Base-by-base conservation (phyloP, 2,113 vertebrate genomes). In the Dermatemys mawii region DNA sequence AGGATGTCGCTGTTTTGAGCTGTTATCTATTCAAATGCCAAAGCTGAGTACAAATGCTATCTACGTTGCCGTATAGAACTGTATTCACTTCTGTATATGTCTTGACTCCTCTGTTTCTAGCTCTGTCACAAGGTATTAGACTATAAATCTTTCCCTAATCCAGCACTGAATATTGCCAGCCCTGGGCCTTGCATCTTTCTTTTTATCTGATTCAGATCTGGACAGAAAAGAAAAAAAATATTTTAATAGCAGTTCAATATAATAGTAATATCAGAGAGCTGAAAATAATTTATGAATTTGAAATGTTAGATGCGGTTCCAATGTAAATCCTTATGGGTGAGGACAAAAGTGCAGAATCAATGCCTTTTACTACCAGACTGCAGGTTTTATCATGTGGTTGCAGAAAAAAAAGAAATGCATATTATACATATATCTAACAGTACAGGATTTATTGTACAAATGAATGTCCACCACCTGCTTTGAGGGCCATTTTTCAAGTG, bases 401-500 rank as follows among this genome's bases (percentile, higher is more conserved):
- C 78, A 87, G 60, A 38, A 88, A 19, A n/a, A 1, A 41, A 1
- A 67, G 29, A 85, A 24, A 9, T 41, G 16, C 14, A n/a, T 89
- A 48, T 91, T 82, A 24, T 41, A 79, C 29, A 63, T 49, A 51
- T 26, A 41, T 27, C 11, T 87, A 3, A 92, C 86, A 83, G 73
- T 19, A 88, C 91, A 76, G 78, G 82, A 87, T 93, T 94, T 82
- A 63, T 1, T 73, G 88, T 67, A 50, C 44, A 11, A 81, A 38
- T 70, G n/a, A 55, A 29, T n/a, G 94, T 73, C 96, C 93, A 91
- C 93, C 94, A 96, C 96, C 94, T 97, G 95, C 86, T 96, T 88
- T 81, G 92, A 78, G 76, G 32, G 63, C 90, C 91, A 1, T 91
- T 90, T 94, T 96, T 96, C 88, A 90, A 75, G 79, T 86, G 87